These are phyloP conservation scores for Drosophila mojavensis DNA, from an alignment of 1,140 invertebrate genomes.

Conservation along the genomic window DNA sequence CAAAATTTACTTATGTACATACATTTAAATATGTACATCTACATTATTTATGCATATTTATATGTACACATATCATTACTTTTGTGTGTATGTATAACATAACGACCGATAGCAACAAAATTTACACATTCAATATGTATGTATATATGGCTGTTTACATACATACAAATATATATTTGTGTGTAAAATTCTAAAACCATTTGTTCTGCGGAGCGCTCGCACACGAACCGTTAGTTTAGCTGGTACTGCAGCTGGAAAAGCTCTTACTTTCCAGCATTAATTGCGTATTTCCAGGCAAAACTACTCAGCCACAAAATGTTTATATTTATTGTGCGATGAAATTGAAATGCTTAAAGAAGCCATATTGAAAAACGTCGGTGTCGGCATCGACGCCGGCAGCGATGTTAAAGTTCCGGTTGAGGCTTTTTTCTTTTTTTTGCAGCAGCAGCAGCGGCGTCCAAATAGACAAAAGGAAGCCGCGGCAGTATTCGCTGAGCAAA, in stretches of 20 bases:
- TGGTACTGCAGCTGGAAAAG: slow-evolving; percentile 22
- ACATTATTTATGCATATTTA: background rate
- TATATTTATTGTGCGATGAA: slow-evolving; percentile 34
- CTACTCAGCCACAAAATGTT: slow-evolving; percentile 4
- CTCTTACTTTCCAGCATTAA: slow-evolving; percentile 13
- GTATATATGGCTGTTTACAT: slow-evolving; percentile 10
- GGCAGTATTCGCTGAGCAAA: slow-evolving; percentile 34
- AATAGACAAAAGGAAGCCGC: slow-evolving; percentile 74
- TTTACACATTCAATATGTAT: slow-evolving; percentile 51
- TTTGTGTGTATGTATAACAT: slow-evolving; percentile 70
- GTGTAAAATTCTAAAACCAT: slow-evolving; percentile 1
- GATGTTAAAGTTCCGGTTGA: slow-evolving; percentile 62
- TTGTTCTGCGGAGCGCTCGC: slow-evolving; percentile 7
- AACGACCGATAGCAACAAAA: slow-evolving; percentile 60
- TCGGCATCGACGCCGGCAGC: slow-evolving; percentile 44
- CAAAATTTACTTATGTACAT: slow-evolving; percentile 6
- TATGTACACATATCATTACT: slow-evolving; percentile 9
- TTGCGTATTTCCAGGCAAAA: slow-evolving; percentile 14
- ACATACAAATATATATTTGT: background rate
- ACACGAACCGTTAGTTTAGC: background rate
- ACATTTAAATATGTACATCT: background rate
- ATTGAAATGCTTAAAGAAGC: slow-evolving; percentile 54
- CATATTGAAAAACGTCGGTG: slow-evolving; percentile 67
- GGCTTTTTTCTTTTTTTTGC: slow-evolving; percentile 46
- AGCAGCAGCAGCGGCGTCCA: slow-evolving; percentile 25